These are phyloP conservation scores for Cacatua alba DNA, from an alignment of 2,113 vertebrate genomes.

Conservation along the genomic window DNA sequence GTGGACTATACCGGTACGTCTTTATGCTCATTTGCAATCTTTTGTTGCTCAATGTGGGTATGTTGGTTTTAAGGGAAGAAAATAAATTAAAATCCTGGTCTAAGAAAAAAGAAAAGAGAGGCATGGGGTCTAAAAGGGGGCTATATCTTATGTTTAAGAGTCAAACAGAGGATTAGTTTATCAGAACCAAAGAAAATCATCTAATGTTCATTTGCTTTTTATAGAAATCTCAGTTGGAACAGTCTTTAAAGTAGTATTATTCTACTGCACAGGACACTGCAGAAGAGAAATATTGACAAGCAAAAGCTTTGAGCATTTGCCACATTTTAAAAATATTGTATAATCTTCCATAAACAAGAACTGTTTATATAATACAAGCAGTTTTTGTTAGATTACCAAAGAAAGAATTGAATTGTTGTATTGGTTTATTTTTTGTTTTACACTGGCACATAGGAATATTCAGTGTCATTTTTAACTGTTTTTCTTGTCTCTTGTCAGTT, in stretches of 20 bases:
- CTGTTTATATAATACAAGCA: background rate
- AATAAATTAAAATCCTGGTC: background rate
- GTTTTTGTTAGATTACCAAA: conserved; percentile 52
- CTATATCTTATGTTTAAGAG: background rate
- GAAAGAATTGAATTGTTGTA: background rate
- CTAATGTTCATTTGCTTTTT: background rate
- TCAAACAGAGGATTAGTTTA: background rate
- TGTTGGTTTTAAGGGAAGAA: background rate
- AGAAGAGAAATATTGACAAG: background rate
- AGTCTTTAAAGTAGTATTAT: background rate
- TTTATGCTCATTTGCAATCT: background rate
- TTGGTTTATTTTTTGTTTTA: conserved; percentile 43
- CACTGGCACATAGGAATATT: background rate
- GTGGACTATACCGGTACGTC: background rate
- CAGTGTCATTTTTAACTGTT: background rate
- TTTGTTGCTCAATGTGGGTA: background rate
- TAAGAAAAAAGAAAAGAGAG: background rate
- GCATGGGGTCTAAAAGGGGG: background rate
- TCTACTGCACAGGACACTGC: background rate
- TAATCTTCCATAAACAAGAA: background rate
- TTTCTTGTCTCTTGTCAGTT: conserved; percentile 36
- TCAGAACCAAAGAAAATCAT: background rate
- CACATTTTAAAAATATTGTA: conserved; percentile 40
- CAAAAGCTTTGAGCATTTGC: background rate
- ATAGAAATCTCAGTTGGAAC: background rate